Evolutionary conservation across 2,113 vertebrate genomes (phyloP).

Genomic region (Paramisgurnus dabryanus): DNA sequence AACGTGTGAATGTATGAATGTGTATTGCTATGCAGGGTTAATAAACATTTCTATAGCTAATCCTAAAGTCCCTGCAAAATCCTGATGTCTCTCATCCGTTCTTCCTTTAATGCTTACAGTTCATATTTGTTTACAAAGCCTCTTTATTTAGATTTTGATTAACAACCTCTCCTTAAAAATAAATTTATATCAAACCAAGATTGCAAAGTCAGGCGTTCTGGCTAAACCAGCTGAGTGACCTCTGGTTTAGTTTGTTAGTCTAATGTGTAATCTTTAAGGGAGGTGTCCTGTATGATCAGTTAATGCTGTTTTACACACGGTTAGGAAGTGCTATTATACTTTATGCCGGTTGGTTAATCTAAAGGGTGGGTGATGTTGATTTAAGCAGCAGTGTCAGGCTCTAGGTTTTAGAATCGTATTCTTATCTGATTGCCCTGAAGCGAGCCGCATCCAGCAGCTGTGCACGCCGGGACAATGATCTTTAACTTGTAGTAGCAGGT

Average conservation of each 20-base stretch:
- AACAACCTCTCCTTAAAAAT: neutral
- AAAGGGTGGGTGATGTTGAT: constrained; percentile 39
- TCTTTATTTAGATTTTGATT: neutral
- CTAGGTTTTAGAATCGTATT: constrained; percentile 20
- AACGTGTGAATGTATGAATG: neutral
- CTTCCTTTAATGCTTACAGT: neutral
- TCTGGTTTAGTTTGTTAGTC: constrained; percentile 19
- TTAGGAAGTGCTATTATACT: constrained; percentile 22
- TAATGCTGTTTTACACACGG: constrained; percentile 2
- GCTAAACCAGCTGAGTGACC: constrained; percentile 42
- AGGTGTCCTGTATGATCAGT: constrained; percentile 38
- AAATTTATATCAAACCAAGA: constrained; percentile 16
- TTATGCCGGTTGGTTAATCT: constrained; percentile 34
- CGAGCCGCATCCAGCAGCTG: constrained; percentile 20
- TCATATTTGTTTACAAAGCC: constrained; percentile 19
- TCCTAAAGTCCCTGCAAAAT: too few species aligned
- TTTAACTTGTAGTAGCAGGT: constrained; percentile 41
- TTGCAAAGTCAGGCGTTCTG: neutral
- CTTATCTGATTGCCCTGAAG: constrained; percentile 44
- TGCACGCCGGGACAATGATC: constrained; percentile 23
- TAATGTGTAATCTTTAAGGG: constrained; percentile 36
- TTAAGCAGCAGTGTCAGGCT: constrained; percentile 11
- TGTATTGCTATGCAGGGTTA: neutral
- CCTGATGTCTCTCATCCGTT: constrained; percentile 10
- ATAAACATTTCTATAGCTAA: neutral